A percentile compares a stretch with the other conserved stretches of the same genome.
These are phyloP conservation scores for Tokudaia muenninki DNA, from an alignment of 2,797 vertebrate species.

Conservation along the genomic window DNA sequence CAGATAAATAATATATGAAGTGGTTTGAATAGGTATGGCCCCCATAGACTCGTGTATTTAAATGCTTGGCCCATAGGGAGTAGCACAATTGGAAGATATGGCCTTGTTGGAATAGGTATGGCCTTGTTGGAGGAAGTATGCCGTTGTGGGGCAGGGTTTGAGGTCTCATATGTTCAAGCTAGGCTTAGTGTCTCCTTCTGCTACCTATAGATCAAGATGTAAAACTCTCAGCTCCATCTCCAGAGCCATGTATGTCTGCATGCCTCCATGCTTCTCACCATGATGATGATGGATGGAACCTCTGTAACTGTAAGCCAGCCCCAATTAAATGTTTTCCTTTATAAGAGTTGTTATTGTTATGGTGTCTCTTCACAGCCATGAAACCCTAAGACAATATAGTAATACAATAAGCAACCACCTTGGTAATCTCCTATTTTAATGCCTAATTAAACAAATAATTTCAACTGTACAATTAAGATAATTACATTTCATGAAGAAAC, in stretches of 20 bases:
- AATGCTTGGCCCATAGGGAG: background rate
- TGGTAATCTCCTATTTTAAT: constrained; percentile 12
- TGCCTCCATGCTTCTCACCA: background rate
- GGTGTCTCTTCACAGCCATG: background rate
- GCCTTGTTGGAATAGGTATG: background rate
- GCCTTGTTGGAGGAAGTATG: background rate
- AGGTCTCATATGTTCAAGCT: background rate
- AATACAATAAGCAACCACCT: background rate
- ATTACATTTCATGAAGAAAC: background rate
- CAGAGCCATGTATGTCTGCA: background rate
- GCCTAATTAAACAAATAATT: background rate
- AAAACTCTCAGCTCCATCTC: background rate
- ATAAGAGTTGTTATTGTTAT: background rate
- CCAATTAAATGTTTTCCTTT: background rate
- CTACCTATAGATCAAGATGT: background rate
- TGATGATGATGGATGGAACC: background rate
- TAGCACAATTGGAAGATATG: background rate
- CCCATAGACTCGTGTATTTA: background rate
- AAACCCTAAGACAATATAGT: background rate
- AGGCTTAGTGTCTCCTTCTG: background rate
- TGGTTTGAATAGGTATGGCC: background rate
- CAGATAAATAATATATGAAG: background rate
- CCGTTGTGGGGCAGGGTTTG: background rate
- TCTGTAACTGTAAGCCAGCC: background rate
- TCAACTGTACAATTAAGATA: constrained; percentile 16